phyloP scores from a whole-genome alignment of 2,888 invertebrate genomes.

The Marasmarcha lunaedactyla region DNA sequence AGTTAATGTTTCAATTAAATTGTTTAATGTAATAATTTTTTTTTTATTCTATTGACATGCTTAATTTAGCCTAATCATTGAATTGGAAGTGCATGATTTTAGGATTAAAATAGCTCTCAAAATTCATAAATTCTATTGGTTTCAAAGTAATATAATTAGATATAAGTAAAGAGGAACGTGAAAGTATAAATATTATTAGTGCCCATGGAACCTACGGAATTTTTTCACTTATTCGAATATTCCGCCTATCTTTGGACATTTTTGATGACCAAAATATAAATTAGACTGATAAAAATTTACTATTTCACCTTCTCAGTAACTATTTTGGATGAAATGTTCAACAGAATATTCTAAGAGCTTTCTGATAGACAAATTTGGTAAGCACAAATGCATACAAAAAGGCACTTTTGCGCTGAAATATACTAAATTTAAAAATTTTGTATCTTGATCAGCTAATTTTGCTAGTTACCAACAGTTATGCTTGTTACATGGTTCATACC shows the following conservation, averaged over 20 bases:
- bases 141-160: constrained; percentile 47
- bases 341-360: too few species aligned
- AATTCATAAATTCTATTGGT: constrained; percentile 27
- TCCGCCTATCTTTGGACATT: constrained; percentile 19
- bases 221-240: not conserved
- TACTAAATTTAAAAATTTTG: too few species aligned
- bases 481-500: too few species aligned
- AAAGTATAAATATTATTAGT: constrained; percentile 7
- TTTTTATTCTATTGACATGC: constrained; percentile 65
- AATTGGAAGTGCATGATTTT: constrained; percentile 55
- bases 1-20: constrained; percentile 63
- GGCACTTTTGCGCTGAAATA: too few species aligned
- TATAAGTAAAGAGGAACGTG: constrained; percentile 35
- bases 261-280: constrained; percentile 32
- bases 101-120: constrained; percentile 55
- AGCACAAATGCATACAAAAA: too few species aligned
- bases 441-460: too few species aligned
- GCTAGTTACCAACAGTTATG: too few species aligned
- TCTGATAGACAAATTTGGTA: too few species aligned
- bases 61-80: constrained; percentile 60
- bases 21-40: constrained; percentile 63
- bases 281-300: constrained; percentile 45
- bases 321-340: too few species aligned
- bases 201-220: not conserved
- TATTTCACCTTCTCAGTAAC: too few species aligned